A percentile compares a stretch with the other conserved stretches of the same genome.
Evolutionary conservation across 2,888 invertebrate species (phyloP).

Genomic region (Zootermopsis nevadensis): DNA sequence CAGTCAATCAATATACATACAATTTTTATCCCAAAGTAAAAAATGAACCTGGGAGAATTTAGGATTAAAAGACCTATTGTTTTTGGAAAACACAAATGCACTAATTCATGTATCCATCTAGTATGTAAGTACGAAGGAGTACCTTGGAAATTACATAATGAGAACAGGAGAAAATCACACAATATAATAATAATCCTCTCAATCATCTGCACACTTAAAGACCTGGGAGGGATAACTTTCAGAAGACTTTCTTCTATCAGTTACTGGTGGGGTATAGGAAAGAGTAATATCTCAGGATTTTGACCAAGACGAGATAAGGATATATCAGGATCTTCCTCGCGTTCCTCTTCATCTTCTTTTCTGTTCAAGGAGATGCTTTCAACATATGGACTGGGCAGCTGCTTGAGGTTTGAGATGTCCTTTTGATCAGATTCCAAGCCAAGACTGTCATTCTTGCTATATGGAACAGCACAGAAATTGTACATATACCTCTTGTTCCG

Average conservation of each 20-base stretch:
- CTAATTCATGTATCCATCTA: no score
- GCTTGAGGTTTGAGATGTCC: background rate
- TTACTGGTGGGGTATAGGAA: slow-evolving; percentile 23
- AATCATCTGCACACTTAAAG: no score
- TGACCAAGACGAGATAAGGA: slow-evolving; percentile 29
- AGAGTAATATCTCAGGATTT: slow-evolving; percentile 28
- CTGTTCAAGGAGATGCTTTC: background rate
- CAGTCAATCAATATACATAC: no score
- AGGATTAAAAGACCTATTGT: no score
- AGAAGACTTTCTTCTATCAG: background rate
- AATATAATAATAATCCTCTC: no score
- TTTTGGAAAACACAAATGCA: no score
- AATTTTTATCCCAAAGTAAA: no score
- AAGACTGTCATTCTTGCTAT: background rate
- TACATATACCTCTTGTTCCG: slow-evolving; percentile 7
- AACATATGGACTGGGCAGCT: background rate
- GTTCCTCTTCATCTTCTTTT: background rate
- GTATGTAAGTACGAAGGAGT: no score
- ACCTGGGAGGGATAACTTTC: background rate
- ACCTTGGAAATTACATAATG: no score
- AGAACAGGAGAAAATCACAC: no score
- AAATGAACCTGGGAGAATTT: no score
- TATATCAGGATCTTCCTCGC: background rate
- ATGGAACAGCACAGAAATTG: background rate
- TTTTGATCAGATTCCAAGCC: background rate